Conservation (phyloP, 2,113 vertebrate genomes). For the Hassar affinis region DNA sequence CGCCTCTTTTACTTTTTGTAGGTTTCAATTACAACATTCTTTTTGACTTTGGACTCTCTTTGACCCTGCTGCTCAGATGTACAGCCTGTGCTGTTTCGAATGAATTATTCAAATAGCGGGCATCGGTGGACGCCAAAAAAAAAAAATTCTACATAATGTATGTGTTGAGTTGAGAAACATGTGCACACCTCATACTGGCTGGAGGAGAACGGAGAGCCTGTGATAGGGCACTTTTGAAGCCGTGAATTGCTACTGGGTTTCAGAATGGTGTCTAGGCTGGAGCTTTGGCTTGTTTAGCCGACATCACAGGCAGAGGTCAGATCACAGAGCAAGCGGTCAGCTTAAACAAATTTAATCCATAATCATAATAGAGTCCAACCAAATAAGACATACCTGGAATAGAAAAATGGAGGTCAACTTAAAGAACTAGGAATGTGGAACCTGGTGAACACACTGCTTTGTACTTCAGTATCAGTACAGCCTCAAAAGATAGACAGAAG, state of each 20-base stretch:
- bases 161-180: background rate
- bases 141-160: background rate
- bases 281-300: background rate
- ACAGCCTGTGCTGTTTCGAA: background rate
- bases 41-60: slow-evolving; percentile 35
- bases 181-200: background rate
- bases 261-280: background rate
- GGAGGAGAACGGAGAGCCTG: background rate
- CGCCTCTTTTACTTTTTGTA: background rate
- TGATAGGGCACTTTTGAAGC: background rate
- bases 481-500: background rate
- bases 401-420: background rate
- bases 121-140: background rate
- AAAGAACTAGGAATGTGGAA: background rate
- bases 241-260: background rate
- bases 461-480: background rate
- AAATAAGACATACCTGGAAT: background rate
- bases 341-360: background rate
- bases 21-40: background rate
- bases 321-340: background rate
- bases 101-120: slow-evolving; percentile 15
- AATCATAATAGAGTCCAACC: too few species aligned
- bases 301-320: background rate
- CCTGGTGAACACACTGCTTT: background rate
- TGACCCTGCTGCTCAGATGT: slow-evolving; percentile 9